These are phyloP conservation scores for Semaprochilodus insignis DNA, from an alignment of 2,797 vertebrate species.

Conservation along the genomic window DNA sequence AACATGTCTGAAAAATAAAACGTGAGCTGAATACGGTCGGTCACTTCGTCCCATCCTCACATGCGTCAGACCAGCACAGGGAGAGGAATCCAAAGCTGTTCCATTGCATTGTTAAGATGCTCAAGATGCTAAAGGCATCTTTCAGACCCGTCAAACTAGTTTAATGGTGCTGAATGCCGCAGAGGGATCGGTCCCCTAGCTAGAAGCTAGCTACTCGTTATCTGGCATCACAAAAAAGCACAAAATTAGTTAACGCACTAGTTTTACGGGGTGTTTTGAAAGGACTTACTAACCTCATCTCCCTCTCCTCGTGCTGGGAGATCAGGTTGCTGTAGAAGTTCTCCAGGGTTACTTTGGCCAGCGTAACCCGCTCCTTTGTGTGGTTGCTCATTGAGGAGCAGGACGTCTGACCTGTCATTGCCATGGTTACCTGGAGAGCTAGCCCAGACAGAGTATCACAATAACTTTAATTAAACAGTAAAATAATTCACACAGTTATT, in stretches of 20 bases:
- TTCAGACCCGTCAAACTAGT: slow-evolving; percentile 31
- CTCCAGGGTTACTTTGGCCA: slow-evolving; percentile 97
- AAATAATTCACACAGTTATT: not conserved
- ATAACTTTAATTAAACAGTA: not conserved
- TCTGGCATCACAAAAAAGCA: no score
- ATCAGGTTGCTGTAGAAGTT: slow-evolving; percentile 99
- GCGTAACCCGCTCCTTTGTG: slow-evolving; percentile 96
- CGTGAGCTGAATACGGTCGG: no score
- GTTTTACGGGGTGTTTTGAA: not conserved
- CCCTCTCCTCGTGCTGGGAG: slow-evolving; percentile 94
- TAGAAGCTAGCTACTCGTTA: not conserved
- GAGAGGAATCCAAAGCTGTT: slow-evolving; percentile 1
- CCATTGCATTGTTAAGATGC: slow-evolving; percentile 13
- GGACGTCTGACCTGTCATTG: slow-evolving; percentile 93
- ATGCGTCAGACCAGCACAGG: not conserved
- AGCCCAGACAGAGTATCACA: not conserved
- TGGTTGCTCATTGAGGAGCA: slow-evolving; percentile 98
- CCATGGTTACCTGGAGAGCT: slow-evolving; percentile 83
- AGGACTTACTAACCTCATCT: slow-evolving; percentile 87
- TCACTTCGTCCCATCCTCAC: not conserved
- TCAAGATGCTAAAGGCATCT: not conserved
- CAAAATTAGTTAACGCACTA: no score
- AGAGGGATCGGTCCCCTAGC: no score
- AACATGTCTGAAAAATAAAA: not conserved
- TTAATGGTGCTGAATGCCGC: not conserved